phyloP scores from a whole-genome alignment of 2,888 invertebrate species.

The Heliconius ismenius region DNA sequence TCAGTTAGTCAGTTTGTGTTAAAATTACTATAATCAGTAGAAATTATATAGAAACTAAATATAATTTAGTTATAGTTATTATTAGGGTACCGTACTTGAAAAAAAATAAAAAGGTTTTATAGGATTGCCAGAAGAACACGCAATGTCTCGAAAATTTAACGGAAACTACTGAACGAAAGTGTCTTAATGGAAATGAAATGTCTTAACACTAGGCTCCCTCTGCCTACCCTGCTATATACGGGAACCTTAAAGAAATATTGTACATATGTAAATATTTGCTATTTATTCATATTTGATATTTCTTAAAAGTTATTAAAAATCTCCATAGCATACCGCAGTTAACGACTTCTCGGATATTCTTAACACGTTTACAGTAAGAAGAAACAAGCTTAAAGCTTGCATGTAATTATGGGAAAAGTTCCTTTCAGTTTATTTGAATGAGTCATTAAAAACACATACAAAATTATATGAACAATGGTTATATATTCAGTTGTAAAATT shows the following conservation, averaged over 20 bases:
- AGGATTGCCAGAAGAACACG: too few relatives aligned
- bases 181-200: not conserved
- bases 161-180: not conserved
- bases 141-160: not conserved
- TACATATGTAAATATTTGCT: not conserved
- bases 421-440: constrained; percentile 15
- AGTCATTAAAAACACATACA: constrained; percentile 21
- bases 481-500: constrained; percentile 1
- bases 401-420: constrained; percentile 26
- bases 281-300: not conserved
- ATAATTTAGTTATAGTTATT: too few relatives aligned
- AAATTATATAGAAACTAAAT: too few relatives aligned
- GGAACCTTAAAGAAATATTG: not conserved
- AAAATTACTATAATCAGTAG: not conserved
- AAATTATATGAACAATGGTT: constrained; percentile 9
- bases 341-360: constrained; percentile 15
- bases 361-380: constrained; percentile 15
- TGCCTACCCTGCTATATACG: not conserved
- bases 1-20: not conserved
- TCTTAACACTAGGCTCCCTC: not conserved
- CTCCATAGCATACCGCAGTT: not conserved
- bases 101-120: too few relatives aligned
- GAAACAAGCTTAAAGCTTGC: not conserved
- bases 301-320: constrained; percentile 2
- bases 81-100: too few relatives aligned